Base-by-base conservation (phyloP, 2,888 invertebrate species). In the Melieria crassipennis region DNA sequence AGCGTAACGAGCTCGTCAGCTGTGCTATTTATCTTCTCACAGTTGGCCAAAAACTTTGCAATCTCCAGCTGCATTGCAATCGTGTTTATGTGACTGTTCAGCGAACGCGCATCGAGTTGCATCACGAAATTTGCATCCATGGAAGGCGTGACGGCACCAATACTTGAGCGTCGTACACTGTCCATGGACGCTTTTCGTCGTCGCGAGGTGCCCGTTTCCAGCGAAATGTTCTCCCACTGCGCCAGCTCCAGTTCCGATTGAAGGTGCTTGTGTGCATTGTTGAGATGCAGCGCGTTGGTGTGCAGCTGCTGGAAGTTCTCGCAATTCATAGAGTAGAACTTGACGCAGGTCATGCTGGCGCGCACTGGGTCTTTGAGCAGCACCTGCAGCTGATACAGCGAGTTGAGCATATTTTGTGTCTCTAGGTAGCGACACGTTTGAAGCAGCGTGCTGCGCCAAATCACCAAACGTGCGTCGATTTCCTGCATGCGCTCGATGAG, bases 61-160 rank as follows among this genome's bases (percentile, higher is more conserved):
- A 95, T 89, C 79, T 96, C 95, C 78, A 92, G 91, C 84, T 97
- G 96, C n/a, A 92, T 88, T 5, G 90, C 89, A 75, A 96, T 92
- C 0, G 93, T 93, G 70, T 91, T 92, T 77, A 96, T 92, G 76
- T 95, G 91, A 76, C 91, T 92, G 83, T 92, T 92, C 76, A 94
- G 90, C n/a, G 92, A 91, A 74, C 89, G 88, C 43, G 90, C 89
- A 84, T 92, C 92, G 82, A 94, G 88, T 84, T 92, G 91, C 88
- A 94, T 91, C 7, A 91, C 90, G 58, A 93, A 88, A 42, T 75
- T 78, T 7, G 77, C 75, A 5, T 68, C 73, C 9, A 66, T 82
- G 3, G 74, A 62, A 9, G 69, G n/a, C 1, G 76, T 48, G 7
- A 68, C 60, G 42, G 78, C 81, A 0, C 62, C 73, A 3, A 68